These are phyloP conservation scores for Anolis sagrei DNA, from an alignment of 2,113 vertebrate genomes.

Conservation along the genomic window DNA sequence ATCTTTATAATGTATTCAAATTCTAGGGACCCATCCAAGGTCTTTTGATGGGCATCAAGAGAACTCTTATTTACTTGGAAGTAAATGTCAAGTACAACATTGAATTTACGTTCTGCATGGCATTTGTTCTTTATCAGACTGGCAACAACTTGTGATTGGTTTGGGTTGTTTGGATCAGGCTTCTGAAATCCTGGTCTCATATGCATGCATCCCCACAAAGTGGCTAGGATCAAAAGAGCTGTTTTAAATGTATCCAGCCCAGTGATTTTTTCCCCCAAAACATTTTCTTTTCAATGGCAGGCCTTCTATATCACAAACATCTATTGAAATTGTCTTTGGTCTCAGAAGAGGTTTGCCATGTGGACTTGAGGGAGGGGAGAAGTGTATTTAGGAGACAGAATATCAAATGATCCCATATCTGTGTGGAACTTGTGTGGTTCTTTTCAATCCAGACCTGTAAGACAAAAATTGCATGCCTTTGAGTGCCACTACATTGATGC, in stretches of 20 bases:
- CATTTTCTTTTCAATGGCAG: not conserved
- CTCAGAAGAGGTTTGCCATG: not conserved
- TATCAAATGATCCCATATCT: not conserved
- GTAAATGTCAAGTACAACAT: not conserved
- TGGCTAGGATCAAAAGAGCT: not conserved
- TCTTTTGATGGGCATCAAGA: not conserved
- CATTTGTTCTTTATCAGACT: not conserved
- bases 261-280: not conserved
- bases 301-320: not conserved
- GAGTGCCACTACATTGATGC: not conserved
- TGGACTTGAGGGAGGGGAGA: not conserved
- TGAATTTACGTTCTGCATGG: not conserved
- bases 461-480: not conserved
- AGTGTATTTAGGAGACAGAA: not conserved
- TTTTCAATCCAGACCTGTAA: not conserved
- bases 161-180: not conserved
- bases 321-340: not conserved
- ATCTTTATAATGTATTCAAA: constrained; percentile 17
- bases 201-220: not conserved
- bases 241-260: not conserved
- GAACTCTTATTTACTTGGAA: constrained; percentile 32
- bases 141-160: not conserved
- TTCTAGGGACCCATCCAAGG: not conserved
- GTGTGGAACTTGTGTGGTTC: not conserved
- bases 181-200: not conserved